Conservation (phyloP, 2,113 vertebrate species). For the Tinamus guttatus region DNA sequence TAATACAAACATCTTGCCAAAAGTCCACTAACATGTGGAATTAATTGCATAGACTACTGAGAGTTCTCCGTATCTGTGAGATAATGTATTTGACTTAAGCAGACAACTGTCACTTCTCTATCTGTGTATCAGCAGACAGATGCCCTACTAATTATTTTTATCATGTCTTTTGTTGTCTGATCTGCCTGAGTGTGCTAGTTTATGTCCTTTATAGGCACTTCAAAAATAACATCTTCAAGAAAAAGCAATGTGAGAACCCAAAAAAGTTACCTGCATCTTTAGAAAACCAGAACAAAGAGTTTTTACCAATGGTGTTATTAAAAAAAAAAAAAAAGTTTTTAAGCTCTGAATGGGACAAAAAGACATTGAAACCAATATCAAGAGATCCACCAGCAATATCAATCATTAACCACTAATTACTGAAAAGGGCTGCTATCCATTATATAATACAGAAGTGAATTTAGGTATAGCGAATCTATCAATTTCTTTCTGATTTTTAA, state of each 20-base stretch:
- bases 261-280: not conserved
- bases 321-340: not conserved
- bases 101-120: not conserved
- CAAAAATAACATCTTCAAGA: not conserved
- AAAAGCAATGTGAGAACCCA: not conserved
- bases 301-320: not conserved
- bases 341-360: not conserved
- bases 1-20: not conserved
- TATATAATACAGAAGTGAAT: rapidly evolving
- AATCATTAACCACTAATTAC: not conserved
- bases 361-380: not conserved
- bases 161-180: not conserved
- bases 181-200: not conserved
- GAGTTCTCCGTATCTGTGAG: not conserved
- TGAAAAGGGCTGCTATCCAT: not conserved
- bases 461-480: not conserved
- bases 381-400: not conserved
- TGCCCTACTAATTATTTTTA: slow-evolving; percentile 33
- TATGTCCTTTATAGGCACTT: not conserved
- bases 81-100: not conserved
- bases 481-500: not conserved
- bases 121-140: slow-evolving; percentile 32
- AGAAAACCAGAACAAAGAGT: not conserved
- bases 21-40: not conserved
- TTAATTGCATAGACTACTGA: not conserved